phyloP scores from a whole-genome alignment of 35 echinoderm and acorn worm genomes.

The Apostichopus japonicus region DNA sequence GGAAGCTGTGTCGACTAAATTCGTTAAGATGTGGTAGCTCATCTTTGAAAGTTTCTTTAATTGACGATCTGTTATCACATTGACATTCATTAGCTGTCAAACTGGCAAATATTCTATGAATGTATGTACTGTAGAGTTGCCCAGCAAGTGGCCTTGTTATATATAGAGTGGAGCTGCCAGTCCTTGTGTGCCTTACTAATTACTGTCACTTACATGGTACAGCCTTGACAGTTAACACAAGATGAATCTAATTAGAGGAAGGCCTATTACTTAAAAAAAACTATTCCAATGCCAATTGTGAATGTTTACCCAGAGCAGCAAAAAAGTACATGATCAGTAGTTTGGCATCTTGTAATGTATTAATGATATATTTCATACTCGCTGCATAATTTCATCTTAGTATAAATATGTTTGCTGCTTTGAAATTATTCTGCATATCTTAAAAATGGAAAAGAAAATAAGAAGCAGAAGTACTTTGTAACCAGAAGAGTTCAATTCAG shows the following conservation, averaged over 20 bases:
- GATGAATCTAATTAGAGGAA: not conserved
- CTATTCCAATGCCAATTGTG: too few relatives aligned
- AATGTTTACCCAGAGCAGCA: too few relatives aligned
- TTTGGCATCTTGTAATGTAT: too few relatives aligned
- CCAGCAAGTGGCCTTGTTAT: slow-evolving; percentile 7
- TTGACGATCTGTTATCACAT: not conserved
- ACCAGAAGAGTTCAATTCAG: too few relatives aligned
- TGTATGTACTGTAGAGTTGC: slow-evolving; percentile 14
- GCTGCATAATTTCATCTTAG: too few relatives aligned
- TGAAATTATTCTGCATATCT: too few relatives aligned
- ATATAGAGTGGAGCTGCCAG: slow-evolving; percentile 9
- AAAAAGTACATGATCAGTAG: too few relatives aligned
- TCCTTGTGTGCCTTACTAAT: slow-evolving; percentile 44
- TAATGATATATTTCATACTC: too few relatives aligned
- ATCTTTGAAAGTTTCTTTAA: not conserved
- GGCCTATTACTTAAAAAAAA: not conserved
- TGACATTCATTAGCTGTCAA: not conserved
- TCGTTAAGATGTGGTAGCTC: not conserved
- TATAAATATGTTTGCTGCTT: too few relatives aligned
- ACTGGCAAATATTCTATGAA: slow-evolving; percentile 20
- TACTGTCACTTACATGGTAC: slow-evolving; percentile 25
- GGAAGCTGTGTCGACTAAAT: not conserved
- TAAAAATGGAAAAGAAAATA: too few relatives aligned
- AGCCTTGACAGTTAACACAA: not conserved
- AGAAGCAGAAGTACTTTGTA: too few relatives aligned